Evolutionary conservation across 2,797 vertebrate species (phyloP), one percentile per base, ranked within the genome.

Genomic region (Meda fulgida): DNA sequence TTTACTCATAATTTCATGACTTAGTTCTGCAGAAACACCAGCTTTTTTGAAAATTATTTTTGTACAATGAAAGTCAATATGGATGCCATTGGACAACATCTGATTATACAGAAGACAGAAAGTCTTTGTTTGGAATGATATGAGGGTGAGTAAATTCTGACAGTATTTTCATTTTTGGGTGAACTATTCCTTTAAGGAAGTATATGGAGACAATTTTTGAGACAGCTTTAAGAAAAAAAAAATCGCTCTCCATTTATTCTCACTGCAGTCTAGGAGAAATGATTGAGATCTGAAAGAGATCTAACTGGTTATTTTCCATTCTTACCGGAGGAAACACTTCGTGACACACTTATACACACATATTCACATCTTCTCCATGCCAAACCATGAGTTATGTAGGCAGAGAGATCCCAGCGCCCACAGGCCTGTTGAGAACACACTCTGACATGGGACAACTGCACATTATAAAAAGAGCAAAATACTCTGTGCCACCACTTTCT

Each of bases 331-430:
- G 26, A 58, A 71, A 58, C 80, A 65, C 40, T 79, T 65, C 3
- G 38, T 63, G 58, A 78, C 26, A 26, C 43, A 69, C 19, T 55
- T 31, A 67, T 78, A 29, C 43, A 16, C 43, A 3, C 78, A 67
- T 13, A 21, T 53, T 48, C 72, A 34, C 31, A 55, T 81, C 34
- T 71, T 31, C 51, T 81, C 23, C 36, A 21, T 46, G 26, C 67
- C 80, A 81, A 81, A 81, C 53, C 80, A 43, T 67, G 48, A 71
- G 48, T 58, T 43, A 81, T 81, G 67, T 81, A 58, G 66, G 66
- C 79, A 81, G 66, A 81, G 79, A 58, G 46, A 69, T 71, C 66
- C 80, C 36, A 72, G 55, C 67, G 58, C 36, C 69, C 67, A 58
- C 67, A 72, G 80, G 67, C 48, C 80, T 81, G 51, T 58, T 26